Evolutionary conservation across 2,113 vertebrate genomes (phyloP), one percentile per base, ranked within the genome.

Genomic region (Canis aureus): DNA sequence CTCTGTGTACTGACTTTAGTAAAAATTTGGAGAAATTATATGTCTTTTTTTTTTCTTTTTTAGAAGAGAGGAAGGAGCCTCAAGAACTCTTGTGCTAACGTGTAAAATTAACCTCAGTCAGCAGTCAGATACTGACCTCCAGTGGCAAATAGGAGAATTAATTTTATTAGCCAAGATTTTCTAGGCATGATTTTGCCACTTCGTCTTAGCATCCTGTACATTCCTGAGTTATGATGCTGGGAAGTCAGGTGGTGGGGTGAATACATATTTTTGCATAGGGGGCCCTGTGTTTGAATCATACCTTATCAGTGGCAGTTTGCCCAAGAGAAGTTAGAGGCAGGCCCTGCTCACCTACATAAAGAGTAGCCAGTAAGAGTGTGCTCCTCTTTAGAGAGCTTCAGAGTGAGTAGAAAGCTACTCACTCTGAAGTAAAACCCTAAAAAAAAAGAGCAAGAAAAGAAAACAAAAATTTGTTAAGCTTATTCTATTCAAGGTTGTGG

Each of bases 111-210:
- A 55, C 55, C 15, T 87, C n/a, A 8, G 79, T 17, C 62, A 20
- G 11, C 2, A 38, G 79, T 29, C 73, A 55, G 59, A 86, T 27
- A 51, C 92, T 96, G 97, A 38, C 93, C 87, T 73, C 97, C 13
- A 82, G 87, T 92, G 98, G 92, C 83, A 4, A 20, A 55, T 0
- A 17, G 60, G 16, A 79, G 66, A 78, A 53, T 81, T 60, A 57
- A 22, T 29, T 66, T 59, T 19, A 27, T 59, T 91, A 49, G 81
- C 13, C 0, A 1, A 25, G 53, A 62, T 69, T 85, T 84, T 84
- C 23, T 55, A 38, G 62, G n/a, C 23, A 5, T 23, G 15, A 8
- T 32, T 16, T 32, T 5, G 8, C 38, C 76, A 11, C 29, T 35
- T 76, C 4, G 7, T 19, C 7, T 13, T 51, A 16, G 49, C 71